Percentiles rank a stretch among this genome's conserved stretches.
phyloP scores from a whole-genome alignment of 2,797 vertebrate species.

The Buceros bicornis region DNA sequence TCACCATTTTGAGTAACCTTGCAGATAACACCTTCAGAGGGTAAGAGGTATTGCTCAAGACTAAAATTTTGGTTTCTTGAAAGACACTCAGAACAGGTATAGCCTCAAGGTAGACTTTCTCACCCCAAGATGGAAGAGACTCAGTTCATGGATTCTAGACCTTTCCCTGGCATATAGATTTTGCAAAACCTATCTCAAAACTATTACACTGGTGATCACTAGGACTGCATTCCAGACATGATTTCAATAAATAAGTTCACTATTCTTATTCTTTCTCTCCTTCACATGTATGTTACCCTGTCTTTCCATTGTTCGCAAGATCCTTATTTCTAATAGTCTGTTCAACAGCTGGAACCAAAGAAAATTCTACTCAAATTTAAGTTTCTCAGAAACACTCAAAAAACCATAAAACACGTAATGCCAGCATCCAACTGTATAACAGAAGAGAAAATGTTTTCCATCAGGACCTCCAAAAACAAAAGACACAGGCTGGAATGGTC shows the following conservation, averaged over 20 bases:
- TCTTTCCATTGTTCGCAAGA: neutral
- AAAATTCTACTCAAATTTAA: neutral
- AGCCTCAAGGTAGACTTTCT: neutral
- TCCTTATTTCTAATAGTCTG: neutral
- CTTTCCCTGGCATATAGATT: fast-evolving
- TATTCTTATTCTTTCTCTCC: neutral
- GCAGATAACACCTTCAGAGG: neutral
- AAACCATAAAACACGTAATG: neutral
- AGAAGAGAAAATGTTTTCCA: neutral
- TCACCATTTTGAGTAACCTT: neutral
- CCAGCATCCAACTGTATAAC: neutral
- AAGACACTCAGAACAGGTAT: neutral
- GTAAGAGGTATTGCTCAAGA: neutral
- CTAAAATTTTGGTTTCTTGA: neutral
- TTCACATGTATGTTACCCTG: neutral
- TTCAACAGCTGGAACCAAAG: neutral
- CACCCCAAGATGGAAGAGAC: neutral
- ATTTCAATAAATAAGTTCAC: neutral
- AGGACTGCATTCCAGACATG: neutral
- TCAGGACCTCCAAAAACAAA: neutral
- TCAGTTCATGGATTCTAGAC: neutral
- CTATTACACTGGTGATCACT: neutral
- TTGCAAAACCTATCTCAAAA: neutral
- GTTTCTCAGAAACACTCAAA: neutral
- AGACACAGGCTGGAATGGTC: neutral